phyloP scores from a whole-genome alignment of 2,888 invertebrate species.

The Arenicola marina region DNA sequence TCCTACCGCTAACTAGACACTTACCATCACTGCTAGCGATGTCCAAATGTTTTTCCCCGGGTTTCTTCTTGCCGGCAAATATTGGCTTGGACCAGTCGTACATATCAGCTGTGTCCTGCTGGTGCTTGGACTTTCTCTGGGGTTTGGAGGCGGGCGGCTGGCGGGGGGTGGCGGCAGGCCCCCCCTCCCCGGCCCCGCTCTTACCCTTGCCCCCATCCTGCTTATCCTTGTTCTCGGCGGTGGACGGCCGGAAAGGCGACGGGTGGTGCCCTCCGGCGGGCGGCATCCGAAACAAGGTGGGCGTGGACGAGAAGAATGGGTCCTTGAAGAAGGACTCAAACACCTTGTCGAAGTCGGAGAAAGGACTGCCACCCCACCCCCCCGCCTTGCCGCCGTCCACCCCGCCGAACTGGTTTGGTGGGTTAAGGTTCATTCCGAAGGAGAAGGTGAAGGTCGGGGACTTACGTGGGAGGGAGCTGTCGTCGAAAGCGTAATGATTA shows the following conservation, averaged over 20 bases:
- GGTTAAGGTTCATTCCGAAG: not conserved
- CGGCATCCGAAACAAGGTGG: not conserved
- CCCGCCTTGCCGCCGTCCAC: not conserved
- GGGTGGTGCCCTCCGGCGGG: not conserved
- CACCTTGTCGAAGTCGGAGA: constrained; percentile 12
- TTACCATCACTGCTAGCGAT: too few species aligned
- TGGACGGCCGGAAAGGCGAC: not conserved
- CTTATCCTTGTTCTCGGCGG: not conserved
- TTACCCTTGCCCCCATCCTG: not conserved
- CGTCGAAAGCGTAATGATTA: constrained; percentile 4
- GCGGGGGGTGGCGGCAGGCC: not conserved
- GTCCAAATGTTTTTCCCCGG: too few species aligned
- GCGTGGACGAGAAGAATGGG: not conserved
- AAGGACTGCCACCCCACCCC: constrained; percentile 1
- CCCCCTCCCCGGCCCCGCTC: too few species aligned
- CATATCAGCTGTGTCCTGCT: constrained; percentile 14
- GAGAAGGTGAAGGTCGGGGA: not conserved
- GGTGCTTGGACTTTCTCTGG: not conserved
- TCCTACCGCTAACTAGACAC: too few species aligned
- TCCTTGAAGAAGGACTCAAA: constrained; percentile 9
- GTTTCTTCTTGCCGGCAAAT: too few species aligned
- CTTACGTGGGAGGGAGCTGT: not conserved
- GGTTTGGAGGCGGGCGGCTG: not conserved
- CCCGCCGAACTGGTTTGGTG: not conserved
- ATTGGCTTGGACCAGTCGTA: constrained; percentile 23